A percentile compares a stretch with the other conserved stretches of the same genome.
Conservation (phyloP, 2,888 invertebrate species). For the Caenorhabditis auriculariae region DNA sequence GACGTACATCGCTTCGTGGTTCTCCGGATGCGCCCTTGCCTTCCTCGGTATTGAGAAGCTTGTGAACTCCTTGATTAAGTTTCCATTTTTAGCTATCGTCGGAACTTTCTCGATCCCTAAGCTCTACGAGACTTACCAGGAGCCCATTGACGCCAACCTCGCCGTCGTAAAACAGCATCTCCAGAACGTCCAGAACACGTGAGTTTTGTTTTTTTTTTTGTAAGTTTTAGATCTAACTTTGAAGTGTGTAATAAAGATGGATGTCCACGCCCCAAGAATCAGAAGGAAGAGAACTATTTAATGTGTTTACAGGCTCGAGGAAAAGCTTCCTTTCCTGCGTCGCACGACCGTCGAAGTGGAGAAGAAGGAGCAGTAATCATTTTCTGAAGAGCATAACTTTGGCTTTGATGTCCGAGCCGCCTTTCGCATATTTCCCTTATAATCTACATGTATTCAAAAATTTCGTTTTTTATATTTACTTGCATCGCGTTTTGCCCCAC, state of each 20-base stretch:
- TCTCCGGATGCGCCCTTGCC: conserved; percentile 97
- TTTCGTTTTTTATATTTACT: no score
- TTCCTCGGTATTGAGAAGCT: conserved; percentile 94
- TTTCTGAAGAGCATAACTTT: conserved; percentile 3
- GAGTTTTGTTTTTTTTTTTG: conserved; percentile 16
- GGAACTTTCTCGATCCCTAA: conserved; percentile 60
- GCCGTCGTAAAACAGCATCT: conserved; percentile 53
- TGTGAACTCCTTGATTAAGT: background rate
- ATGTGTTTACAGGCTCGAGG: conserved; percentile 46
- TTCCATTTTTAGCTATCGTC: conserved; percentile 44
- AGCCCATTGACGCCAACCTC: conserved; percentile 60
- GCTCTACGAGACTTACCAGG: conserved; percentile 61
- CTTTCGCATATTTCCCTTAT: no score
- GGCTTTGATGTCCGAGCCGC: no score
- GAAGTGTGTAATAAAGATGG: background rate
- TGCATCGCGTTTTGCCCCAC: no score
- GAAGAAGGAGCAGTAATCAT: conserved; percentile 49
- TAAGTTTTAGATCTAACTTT: background rate
- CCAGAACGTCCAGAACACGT: conserved; percentile 55
- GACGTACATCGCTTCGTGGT: conserved; percentile 96
- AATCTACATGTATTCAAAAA: no score
- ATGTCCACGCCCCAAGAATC: background rate
- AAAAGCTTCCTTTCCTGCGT: conserved; percentile 60
- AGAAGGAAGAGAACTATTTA: background rate
- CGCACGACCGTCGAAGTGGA: conserved; percentile 35